Evolutionary conservation across 2,888 invertebrate species (phyloP).

Genomic region (Caenorhabditis sp.): DNA sequence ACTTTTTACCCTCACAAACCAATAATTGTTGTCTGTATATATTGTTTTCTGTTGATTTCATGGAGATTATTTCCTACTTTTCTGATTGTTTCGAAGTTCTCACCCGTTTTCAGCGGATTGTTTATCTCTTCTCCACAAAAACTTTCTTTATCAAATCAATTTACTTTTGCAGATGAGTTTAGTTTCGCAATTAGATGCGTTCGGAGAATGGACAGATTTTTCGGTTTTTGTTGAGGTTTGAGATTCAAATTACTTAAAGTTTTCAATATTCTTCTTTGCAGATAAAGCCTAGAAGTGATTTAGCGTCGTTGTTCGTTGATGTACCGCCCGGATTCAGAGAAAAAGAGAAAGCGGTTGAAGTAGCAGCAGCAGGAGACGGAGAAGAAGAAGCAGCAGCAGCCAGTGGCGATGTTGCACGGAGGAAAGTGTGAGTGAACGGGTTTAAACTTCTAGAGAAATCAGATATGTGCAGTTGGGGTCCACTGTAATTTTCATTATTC

Average conservation of each 20-base stretch:
- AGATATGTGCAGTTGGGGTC: too few species aligned
- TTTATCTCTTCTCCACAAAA: not conserved
- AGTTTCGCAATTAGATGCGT: conserved; percentile 27
- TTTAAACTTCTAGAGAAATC: not conserved
- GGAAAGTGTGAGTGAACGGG: conserved; percentile 8
- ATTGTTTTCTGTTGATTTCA: too few species aligned
- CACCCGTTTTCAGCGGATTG: not conserved
- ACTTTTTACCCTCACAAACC: too few species aligned
- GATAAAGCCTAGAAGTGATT: conserved; percentile 57
- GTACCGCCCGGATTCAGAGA: conserved; percentile 46
- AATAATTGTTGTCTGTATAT: too few species aligned
- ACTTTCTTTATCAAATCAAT: not conserved
- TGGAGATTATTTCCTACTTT: not conserved
- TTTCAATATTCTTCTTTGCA: conserved; percentile 5
- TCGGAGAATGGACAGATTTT: conserved; percentile 31
- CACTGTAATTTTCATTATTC: too few species aligned
- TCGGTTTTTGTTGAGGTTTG: conserved; percentile 28
- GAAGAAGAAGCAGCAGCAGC: conserved; percentile 19
- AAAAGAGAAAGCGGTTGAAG: conserved; percentile 15
- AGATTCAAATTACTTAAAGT: not conserved
- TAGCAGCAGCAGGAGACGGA: conserved; percentile 28
- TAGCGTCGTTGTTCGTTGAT: conserved; percentile 59
- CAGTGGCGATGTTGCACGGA: conserved; percentile 14
- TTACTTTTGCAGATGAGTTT: conserved; percentile 18
- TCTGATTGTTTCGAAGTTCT: not conserved